phyloP scores from a whole-genome alignment of 2,113 vertebrate genomes.

The Periophthalmus modestus region DNA sequence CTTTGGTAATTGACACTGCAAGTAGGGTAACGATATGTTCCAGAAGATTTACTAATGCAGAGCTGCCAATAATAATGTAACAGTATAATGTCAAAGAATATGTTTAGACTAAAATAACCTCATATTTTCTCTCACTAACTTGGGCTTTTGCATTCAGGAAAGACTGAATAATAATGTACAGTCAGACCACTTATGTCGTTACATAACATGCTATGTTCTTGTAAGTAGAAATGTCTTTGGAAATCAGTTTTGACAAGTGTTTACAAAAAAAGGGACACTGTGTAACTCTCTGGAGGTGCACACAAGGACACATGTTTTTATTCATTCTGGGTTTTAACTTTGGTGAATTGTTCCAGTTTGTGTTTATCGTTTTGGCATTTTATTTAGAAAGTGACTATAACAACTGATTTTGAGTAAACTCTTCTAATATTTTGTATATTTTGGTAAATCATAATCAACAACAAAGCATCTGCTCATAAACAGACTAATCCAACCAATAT shows the following conservation, averaged over 20 bases:
- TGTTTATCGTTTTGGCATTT: not conserved
- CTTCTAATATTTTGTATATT: not conserved
- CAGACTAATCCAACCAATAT: slow-evolving; percentile 5
- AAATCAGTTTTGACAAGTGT: too few species aligned
- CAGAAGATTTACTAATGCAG: slow-evolving; percentile 11
- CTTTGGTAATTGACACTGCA: slow-evolving; percentile 3
- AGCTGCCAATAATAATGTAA: not conserved
- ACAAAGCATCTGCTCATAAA: not conserved
- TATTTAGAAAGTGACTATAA: too few species aligned
- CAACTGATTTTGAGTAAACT: not conserved
- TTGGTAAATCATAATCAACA: not conserved
- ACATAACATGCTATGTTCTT: too few species aligned
- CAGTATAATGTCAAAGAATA: not conserved
- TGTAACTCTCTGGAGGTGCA: too few species aligned
- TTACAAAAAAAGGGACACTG: too few species aligned
- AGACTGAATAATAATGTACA: too few species aligned
- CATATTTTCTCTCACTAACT: not conserved
- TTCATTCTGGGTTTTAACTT: not conserved
- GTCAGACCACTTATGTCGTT: too few species aligned
- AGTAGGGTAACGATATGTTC: slow-evolving; percentile 30
- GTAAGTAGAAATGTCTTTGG: too few species aligned
- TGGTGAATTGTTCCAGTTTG: not conserved
- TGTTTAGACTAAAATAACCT: not conserved
- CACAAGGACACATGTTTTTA: not conserved
- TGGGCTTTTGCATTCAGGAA: not conserved